These are phyloP conservation scores for Amphibalanus amphitrite DNA, from an alignment of 1,140 invertebrate genomes.

Conservation along the genomic window DNA sequence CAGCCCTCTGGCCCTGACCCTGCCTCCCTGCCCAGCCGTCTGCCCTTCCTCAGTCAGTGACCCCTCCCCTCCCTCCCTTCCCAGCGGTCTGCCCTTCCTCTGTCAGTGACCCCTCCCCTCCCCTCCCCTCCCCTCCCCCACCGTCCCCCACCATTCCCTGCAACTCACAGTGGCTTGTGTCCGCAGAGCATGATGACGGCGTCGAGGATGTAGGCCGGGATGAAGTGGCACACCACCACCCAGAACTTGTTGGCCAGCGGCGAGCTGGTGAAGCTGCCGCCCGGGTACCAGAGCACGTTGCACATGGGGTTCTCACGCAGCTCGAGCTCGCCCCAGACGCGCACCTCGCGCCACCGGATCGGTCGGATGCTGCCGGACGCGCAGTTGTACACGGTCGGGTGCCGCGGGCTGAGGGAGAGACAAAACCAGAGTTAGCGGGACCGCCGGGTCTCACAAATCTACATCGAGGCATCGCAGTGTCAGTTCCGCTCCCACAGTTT, in stretches of 20 bases:
- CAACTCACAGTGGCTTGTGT: constrained; percentile 58
- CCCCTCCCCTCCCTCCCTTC: too few relatives aligned
- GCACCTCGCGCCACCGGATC: constrained; percentile 58
- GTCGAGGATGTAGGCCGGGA: constrained; percentile 67
- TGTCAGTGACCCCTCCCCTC: too few relatives aligned
- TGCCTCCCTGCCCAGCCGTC: too few relatives aligned
- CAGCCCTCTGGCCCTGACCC: too few relatives aligned
- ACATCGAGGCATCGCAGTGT: too few relatives aligned
- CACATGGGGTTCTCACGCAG: constrained; percentile 57
- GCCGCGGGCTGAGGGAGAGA: constrained; percentile 29
- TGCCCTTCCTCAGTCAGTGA: background rate
- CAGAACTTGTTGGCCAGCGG: constrained; percentile 53
- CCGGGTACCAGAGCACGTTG: constrained; percentile 68
- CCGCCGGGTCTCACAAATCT: background rate
- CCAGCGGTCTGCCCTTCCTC: background rate
- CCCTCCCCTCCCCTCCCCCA: too few relatives aligned
- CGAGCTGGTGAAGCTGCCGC: constrained; percentile 52
- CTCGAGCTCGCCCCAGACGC: constrained; percentile 40
- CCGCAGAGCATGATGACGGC: constrained; percentile 45
- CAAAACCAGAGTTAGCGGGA: background rate
- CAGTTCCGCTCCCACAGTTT: too few relatives aligned
- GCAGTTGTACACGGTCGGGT: constrained; percentile 68
- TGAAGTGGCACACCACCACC: constrained; percentile 62
- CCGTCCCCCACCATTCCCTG: too few relatives aligned
- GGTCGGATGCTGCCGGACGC: constrained; percentile 75